A percentile compares a stretch with the other conserved stretches of the same genome.
These are phyloP conservation scores for Brachionus asplanchnoidis DNA, from an alignment of 1,140 invertebrate genomes.

Conservation along the genomic window DNA sequence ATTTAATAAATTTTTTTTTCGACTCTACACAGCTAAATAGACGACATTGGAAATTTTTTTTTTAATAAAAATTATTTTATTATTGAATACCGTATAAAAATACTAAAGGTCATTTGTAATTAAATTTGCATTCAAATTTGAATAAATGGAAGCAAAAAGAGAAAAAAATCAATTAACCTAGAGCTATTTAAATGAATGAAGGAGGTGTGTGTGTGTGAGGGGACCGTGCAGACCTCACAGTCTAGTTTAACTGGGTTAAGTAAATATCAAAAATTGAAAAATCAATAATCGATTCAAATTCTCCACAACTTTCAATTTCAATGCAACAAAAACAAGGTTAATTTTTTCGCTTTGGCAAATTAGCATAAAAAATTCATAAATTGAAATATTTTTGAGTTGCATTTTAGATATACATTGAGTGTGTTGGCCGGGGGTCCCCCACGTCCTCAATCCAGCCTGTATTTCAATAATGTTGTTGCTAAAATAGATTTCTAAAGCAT, in stretches of 20 bases:
- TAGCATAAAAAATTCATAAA: not conserved
- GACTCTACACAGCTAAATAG: too few relatives aligned
- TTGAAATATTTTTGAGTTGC: conserved; percentile 13
- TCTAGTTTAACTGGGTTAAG: not conserved
- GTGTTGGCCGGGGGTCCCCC: not conserved
- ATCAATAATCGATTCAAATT: conserved; percentile 23
- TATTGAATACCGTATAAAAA: not conserved
- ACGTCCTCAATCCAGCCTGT: not conserved
- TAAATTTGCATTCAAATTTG: not conserved
- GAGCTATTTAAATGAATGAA: not conserved
- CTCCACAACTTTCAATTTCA: conserved; percentile 1
- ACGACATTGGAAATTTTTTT: not conserved
- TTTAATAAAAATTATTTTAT: not conserved
- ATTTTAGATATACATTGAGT: not conserved
- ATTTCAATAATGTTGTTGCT: conserved; percentile 6
- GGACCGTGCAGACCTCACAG: not conserved
- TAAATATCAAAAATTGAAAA: not conserved
- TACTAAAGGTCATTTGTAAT: not conserved
- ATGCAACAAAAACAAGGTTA: conserved; percentile 28
- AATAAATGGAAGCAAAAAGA: not conserved
- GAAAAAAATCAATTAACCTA: conserved; percentile 10
- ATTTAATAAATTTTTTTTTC: too few relatives aligned
- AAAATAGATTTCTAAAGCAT: conserved; percentile 21
- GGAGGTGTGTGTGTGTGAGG: not conserved
- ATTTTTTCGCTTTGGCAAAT: not conserved